Conservation (phyloP, 2,797 vertebrate species). For the Crocidura indochinensis region DNA sequence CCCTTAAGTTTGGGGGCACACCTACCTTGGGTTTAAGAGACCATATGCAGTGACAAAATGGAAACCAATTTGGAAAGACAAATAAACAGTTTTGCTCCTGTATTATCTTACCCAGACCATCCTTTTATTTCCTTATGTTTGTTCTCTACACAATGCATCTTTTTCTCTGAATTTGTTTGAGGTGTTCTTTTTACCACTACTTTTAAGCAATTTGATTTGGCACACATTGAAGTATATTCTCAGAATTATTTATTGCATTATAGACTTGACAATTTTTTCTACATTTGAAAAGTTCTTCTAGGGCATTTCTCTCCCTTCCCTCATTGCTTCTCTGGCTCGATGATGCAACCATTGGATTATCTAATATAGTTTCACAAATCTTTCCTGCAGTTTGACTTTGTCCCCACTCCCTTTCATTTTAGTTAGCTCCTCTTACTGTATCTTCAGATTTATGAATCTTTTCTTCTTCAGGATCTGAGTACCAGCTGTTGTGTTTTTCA, state of each 20-base stretch:
- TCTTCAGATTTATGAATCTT: conserved; percentile 27
- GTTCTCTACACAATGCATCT: too few species aligned
- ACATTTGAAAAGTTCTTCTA: conserved; percentile 9
- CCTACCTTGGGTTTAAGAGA: too few species aligned
- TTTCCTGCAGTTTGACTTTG: neutral
- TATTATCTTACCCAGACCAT: too few species aligned
- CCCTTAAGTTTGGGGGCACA: too few species aligned
- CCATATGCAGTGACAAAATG: too few species aligned
- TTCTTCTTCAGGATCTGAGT: conserved; percentile 22
- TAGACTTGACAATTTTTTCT: neutral
- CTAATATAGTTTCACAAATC: neutral
- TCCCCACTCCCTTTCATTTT: neutral
- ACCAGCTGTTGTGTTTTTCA: neutral
- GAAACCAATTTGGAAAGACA: too few species aligned
- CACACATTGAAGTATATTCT: neutral
- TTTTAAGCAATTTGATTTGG: neutral
- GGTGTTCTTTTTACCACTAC: neutral
- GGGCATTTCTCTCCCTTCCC: neutral
- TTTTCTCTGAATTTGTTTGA: conserved; percentile 31
- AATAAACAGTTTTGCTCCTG: too few species aligned
- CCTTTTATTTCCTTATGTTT: neutral
- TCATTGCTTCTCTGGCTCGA: neutral
- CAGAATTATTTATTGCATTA: neutral
- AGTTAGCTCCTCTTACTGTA: neutral
- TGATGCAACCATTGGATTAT: neutral